Evolutionary conservation across 2,888 invertebrate species (phyloP), one percentile per base, ranked within the genome.

Genomic region (Melinaea menophilus): DNA sequence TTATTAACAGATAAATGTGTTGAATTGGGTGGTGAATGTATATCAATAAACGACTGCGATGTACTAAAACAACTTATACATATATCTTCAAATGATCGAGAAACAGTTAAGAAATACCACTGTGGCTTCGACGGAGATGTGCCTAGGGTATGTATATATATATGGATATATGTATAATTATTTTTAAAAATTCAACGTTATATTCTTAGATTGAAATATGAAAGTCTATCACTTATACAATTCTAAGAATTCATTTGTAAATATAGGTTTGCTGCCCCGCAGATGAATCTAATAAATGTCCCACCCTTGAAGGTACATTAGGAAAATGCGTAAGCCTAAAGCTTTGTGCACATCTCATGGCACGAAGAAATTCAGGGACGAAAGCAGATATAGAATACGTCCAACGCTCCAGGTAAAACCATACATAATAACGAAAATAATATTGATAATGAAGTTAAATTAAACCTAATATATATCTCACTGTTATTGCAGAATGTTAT

Each of bases 21-120:
- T 41, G 41, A 5, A 0, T 5, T 77, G 2, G 59, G 59, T 0
- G 91, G 89, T 0, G 73, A 72, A 9, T 92, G 92, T 71, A 71
- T 89, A 3, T 76, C 78, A 0, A 72, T 92, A 1, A 71, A 78
- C 63, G 64, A 82, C 11, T 92, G 92, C 65, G 61, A 71, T 0
- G 68, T 77, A 2, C 72, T 92, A 9, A 83, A 80, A 35, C 69
- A 67, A 2, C 67, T 75, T 0, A 81, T 91, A 55, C 75, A 84
- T 0, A 75, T 81, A 4, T 9, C 7, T 41, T 11, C 41, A 41
- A 9, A 9, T 41, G 87, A 90, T 3, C 73, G 91, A 0, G 86
- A 92, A 7, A 84, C 83, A 37, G 79, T 90, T 31, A 75, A 71
- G 69, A 73, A 72, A 9, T 80, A 83, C 0, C 73, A 80, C 22